Conservation (phyloP, 2,797 vertebrate species). For the Propithecus deckenii region DNA sequence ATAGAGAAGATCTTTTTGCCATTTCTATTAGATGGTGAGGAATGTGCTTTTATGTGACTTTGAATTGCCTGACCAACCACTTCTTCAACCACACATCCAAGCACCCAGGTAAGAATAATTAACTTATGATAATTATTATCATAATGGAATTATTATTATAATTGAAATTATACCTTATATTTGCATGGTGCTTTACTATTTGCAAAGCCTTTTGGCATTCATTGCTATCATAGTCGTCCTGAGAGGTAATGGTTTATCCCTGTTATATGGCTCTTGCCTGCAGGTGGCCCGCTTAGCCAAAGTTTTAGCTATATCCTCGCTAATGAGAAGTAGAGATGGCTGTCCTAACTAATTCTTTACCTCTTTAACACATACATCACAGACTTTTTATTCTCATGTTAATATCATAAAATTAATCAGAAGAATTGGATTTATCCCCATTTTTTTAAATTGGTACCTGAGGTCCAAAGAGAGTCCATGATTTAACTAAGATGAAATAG, state of each 20-base stretch:
- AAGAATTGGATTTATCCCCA: background rate
- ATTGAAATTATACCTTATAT: background rate
- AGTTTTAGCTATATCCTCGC: background rate
- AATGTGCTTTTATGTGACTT: background rate
- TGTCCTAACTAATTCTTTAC: background rate
- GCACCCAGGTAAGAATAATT: background rate
- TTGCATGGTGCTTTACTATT: background rate
- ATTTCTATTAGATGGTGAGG: background rate
- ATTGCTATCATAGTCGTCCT: background rate
- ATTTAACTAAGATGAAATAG: background rate
- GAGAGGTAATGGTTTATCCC: background rate
- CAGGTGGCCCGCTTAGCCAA: background rate
- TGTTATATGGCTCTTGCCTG: background rate
- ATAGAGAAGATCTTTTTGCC: background rate
- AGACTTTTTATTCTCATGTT: background rate
- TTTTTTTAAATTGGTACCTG: background rate
- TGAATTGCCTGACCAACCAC: background rate
- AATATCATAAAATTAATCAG: background rate
- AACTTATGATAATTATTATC: background rate
- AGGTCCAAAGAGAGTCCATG: background rate
- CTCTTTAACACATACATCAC: background rate
- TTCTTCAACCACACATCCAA: background rate
- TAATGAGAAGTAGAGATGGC: background rate
- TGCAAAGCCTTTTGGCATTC: background rate
- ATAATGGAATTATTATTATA: background rate